Percentiles rank a stretch among this genome's conserved stretches.
phyloP scores from a whole-genome alignment of 30 jellyfish, hydroid and myxozoan species.

The Chrysaora quinquecirrha region DNA sequence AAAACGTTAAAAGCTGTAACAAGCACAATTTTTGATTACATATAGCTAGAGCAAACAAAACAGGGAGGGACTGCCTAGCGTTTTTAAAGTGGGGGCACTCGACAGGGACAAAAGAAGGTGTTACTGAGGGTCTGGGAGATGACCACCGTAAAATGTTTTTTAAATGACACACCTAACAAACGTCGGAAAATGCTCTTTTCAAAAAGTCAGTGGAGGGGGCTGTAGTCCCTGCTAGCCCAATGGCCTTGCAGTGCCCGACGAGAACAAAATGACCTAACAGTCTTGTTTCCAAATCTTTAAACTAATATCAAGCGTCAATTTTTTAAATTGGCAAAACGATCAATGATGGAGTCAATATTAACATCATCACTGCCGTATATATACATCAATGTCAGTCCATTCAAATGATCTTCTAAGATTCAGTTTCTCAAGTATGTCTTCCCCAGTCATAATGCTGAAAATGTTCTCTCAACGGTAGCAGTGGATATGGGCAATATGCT shows the following conservation, averaged over 20 bases:
- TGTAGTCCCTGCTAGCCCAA: too few species aligned
- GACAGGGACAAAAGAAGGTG: neutral
- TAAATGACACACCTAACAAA: neutral
- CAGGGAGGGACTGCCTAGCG: neutral
- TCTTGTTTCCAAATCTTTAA: too few species aligned
- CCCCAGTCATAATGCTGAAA: conserved; percentile 6
- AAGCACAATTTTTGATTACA: too few species aligned
- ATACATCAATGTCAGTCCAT: conserved; percentile 19
- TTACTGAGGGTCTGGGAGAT: neutral
- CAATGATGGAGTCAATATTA: conserved; percentile 11
- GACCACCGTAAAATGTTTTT: conserved; percentile 1
- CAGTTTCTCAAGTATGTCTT: conserved; percentile 14
- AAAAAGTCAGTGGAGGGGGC: conserved; percentile 6
- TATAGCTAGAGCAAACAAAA: too few species aligned
- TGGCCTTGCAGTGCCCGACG: too few species aligned
- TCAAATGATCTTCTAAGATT: conserved; percentile 12
- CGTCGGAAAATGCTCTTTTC: neutral
- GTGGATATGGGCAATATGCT: conserved; percentile 29
- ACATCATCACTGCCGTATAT: conserved; percentile 36
- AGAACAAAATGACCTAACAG: too few species aligned
- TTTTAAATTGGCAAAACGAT: conserved; percentile 31
- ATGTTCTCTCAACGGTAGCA: conserved; percentile 17
- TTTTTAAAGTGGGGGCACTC: conserved; percentile 1
- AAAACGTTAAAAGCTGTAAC: neutral
- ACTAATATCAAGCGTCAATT: too few species aligned